Base-by-base conservation (phyloP, 2,797 vertebrate species). In the Rhinella marina region DNA sequence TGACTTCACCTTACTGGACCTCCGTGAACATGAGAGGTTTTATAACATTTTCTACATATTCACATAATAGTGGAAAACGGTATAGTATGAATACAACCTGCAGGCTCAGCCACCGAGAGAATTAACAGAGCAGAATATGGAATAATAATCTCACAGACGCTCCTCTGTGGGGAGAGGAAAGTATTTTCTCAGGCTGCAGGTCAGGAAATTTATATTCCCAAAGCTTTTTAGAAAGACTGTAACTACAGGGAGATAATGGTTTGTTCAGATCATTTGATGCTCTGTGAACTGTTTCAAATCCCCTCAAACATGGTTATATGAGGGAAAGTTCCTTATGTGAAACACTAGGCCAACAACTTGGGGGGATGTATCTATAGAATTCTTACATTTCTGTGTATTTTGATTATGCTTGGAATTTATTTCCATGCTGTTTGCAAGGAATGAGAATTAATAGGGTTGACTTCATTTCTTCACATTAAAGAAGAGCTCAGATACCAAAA, bases 131-230 rank as follows among this genome's bases (percentile, higher is more conserved):
- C 80, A 81, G 12, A 16, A 27, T 76, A 90, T 66, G 89, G 72
- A 90, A 92, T 92, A 93, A 92, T 81, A 32, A 90, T 91, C 92
- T 92, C 90, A 82, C 91, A 90, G 62, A 91, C 83, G 61, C 86
- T 87, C 23, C 25, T 17, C 89, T 84, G 68, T 86, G 77, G 75
- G 90, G 88, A 90, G 90, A 86, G 76, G 81, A 91, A 92, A 92
- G 79, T 77, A 59, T 85, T 93, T 93, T 88, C 88, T 76, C 84
- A 92, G 89, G 14, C 2, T 86, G 87, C 73, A 88, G 86, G 78
- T 87, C 61, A 87, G 87, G 89, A 91, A 92, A 90, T 79, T 21
- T 90, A 91, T 91, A 91, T 86, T 86, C 87, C 85, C 73, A 48
- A 77, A 78, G 14, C 92, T 92, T 92, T 77, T 88, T 0, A 0